These are phyloP conservation scores for Leptinotarsa defecta DNA, from an alignment of 1,140 invertebrate species.

Conservation along the genomic window DNA sequence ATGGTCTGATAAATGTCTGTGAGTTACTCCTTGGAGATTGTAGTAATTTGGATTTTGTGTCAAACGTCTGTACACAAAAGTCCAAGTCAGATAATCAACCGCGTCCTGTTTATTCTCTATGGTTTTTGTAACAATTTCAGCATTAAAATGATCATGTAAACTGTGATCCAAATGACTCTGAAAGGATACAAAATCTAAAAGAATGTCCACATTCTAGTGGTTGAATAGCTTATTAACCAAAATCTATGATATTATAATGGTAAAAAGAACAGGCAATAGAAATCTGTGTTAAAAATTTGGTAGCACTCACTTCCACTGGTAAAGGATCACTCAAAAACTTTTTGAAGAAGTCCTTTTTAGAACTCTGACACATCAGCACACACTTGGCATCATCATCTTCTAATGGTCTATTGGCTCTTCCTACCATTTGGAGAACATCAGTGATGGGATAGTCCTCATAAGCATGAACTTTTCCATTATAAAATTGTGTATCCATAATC, in stretches of 20 bases:
- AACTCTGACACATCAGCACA: constrained; percentile 94
- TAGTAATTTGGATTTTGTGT: constrained; percentile 99
- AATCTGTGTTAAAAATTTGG: constrained; percentile 15
- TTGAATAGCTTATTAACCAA: background rate
- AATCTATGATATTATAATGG: background rate
- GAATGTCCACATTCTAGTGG: too few species aligned
- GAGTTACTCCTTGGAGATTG: constrained; percentile 94
- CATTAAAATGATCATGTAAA: constrained; percentile 99
- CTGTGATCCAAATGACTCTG: constrained; percentile 93
- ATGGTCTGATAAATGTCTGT: constrained; percentile 96
- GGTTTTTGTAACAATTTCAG: constrained; percentile 99
- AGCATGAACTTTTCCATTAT: constrained; percentile 91
- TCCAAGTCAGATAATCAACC: constrained; percentile 99
- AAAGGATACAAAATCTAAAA: constrained; percentile 33
- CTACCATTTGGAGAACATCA: constrained; percentile 97
- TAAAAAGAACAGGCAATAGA: background rate
- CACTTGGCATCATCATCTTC: constrained; percentile 95
- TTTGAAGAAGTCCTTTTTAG: constrained; percentile 98
- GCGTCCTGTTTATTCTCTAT: constrained; percentile 99
- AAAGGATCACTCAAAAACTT: constrained; percentile 98
- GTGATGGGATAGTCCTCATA: constrained; percentile 99
- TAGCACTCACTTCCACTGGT: constrained; percentile 87
- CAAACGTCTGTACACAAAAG: constrained; percentile 93
- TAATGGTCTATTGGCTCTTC: constrained; percentile 85
- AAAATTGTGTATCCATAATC: constrained; percentile 97